Percentiles rank a stretch among this genome's conserved stretches.
These are phyloP conservation scores for Tetragnatha versicolor DNA, from an alignment of 1,140 invertebrate genomes.

Conservation along the genomic window DNA sequence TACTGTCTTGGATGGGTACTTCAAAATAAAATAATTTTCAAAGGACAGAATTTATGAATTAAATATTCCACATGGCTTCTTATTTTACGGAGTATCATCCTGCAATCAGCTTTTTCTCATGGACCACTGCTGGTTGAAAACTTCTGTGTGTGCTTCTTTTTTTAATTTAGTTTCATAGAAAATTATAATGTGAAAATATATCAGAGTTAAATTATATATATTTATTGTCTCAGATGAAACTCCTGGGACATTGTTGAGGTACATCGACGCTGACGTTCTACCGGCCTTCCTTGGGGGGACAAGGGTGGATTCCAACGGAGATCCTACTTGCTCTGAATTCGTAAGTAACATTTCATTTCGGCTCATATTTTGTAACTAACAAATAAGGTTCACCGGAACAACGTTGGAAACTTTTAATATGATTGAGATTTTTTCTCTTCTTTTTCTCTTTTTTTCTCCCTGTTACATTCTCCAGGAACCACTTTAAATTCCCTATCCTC, in stretches of 20 bases:
- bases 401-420: too few species aligned
- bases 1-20: background rate
- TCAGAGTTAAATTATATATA: background rate
- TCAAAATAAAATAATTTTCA: background rate
- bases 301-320: slow-evolving; percentile 30
- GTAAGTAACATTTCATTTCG: background rate
- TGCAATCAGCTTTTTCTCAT: background rate
- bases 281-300: slow-evolving; percentile 25
- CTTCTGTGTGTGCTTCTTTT: background rate
- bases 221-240: slow-evolving; percentile 2
- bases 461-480: too few species aligned
- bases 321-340: slow-evolving; percentile 35
- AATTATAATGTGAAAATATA: background rate
- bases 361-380: too few species aligned
- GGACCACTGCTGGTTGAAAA: background rate
- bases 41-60: background rate
- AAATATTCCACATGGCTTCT: background rate
- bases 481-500: too few species aligned
- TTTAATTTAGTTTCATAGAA: background rate
- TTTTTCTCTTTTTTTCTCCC: too few species aligned
- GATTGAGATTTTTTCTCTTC: too few species aligned
- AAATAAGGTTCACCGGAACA: too few species aligned
- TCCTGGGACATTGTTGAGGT: slow-evolving; percentile 6
- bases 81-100: background rate
- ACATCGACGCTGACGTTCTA: slow-evolving; percentile 29